These are phyloP conservation scores for Neotragus moschatus DNA, from an alignment of 2,113 vertebrate genomes.

Conservation along the genomic window DNA sequence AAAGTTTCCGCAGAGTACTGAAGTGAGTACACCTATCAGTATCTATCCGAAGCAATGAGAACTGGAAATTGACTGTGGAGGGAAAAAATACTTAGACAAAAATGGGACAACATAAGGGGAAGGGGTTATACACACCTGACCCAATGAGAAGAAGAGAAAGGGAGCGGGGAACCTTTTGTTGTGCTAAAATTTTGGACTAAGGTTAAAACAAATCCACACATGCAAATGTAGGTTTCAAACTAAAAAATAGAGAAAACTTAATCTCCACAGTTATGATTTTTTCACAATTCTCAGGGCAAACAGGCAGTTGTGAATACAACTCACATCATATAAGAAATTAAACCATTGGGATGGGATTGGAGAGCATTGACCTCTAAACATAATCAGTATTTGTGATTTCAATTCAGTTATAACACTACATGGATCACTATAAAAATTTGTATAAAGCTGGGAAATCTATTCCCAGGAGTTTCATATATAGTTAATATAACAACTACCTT, in stretches of 20 bases:
- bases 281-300: neutral
- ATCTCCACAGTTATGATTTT: neutral
- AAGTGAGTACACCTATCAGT: neutral
- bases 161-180: neutral
- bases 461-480: neutral
- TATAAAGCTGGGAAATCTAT: neutral
- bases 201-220: neutral
- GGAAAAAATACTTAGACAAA: neutral
- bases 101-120: neutral
- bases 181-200: neutral
- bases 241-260: neutral
- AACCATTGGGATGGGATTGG: neutral
- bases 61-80: neutral
- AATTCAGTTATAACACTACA: neutral
- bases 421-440: slow-evolving; percentile 35
- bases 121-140: neutral
- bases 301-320: neutral
- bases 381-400: neutral
- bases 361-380: neutral
- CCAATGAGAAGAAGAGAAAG: neutral
- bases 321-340: neutral
- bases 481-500: slow-evolving; percentile 22
- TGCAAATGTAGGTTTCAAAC: neutral
- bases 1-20: neutral
- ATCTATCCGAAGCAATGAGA: neutral